These are phyloP conservation scores for Brachymystax lenok DNA, from an alignment of 2,797 vertebrate species.

Conservation along the genomic window DNA sequence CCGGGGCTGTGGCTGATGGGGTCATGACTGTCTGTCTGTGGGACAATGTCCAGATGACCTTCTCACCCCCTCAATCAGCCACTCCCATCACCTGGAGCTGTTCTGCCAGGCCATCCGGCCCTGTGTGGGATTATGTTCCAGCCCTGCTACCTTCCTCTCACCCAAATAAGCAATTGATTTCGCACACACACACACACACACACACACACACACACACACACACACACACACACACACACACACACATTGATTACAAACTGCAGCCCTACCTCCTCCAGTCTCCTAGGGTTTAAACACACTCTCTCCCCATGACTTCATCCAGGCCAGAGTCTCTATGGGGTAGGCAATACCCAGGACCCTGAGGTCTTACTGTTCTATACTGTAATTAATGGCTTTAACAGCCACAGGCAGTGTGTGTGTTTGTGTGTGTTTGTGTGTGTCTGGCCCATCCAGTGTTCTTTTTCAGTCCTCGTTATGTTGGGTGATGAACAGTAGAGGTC, in stretches of 20 bases:
- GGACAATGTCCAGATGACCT: slow-evolving; percentile 50
- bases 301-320: slow-evolving; percentile 35
- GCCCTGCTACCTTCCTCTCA: neutral
- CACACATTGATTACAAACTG: slow-evolving; percentile 26
- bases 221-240: slow-evolving; percentile 9
- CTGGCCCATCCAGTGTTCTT: slow-evolving; percentile 24
- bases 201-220: slow-evolving; percentile 2
- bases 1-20: slow-evolving; percentile 19
- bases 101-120: neutral
- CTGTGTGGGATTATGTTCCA: slow-evolving; percentile 15
- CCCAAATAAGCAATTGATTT: too few species aligned
- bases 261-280: slow-evolving; percentile 21
- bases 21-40: slow-evolving; percentile 39
- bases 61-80: slow-evolving; percentile 18
- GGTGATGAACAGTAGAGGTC: slow-evolving; percentile 33
- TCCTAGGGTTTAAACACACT: slow-evolving; percentile 20
- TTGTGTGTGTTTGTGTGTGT: neutral
- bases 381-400: slow-evolving; percentile 48
- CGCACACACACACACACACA: neutral
- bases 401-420: neutral
- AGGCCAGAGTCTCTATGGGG: slow-evolving; percentile 22
- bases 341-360: slow-evolving; percentile 25
- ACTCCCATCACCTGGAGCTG: slow-evolving; percentile 25
- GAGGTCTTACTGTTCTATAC: slow-evolving; percentile 33
- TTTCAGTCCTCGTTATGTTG: slow-evolving; percentile 33